Base-by-base conservation (phyloP, 2,797 vertebrate genomes). In the Coreius guichenoti region DNA sequence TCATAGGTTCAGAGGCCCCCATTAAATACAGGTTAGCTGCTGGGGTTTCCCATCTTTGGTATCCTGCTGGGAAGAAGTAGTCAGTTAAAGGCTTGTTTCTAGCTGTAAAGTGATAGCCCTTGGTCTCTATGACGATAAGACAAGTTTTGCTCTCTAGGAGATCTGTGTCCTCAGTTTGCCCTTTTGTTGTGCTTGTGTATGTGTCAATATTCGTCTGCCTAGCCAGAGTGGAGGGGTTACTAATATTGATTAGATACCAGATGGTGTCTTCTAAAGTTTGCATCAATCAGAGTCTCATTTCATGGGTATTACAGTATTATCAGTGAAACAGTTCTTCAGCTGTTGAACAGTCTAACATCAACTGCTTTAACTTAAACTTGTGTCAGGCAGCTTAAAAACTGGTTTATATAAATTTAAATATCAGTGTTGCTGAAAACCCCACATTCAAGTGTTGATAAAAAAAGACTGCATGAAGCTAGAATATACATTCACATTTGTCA, bases 21-120 rank as follows among this genome's bases (percentile, higher is more conserved):
- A 72, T 92, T 92, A 92, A 94, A 91, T 86, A 89, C 70, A 69
- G 75, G 81, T 87, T 87, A 87, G 86, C 84, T 69, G 36, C 43
- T 73, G 80, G 86, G 69, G 45, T 86, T 84, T 83, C 84, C 84
- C 68, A 78, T 70, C 76, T 36, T 72, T 69, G 78, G 29, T 65
- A 70, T 84, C 77, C 82, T 85, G 87, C 76, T 39, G 86, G 54
- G 49, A 86, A 80, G 33, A 83, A 80, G 77, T 31, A 79, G 51
- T 72, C 47, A 49, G 73, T 89, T 79, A 85, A 75, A 87, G 51
- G 9, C 69, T 69, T 58, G 49, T 67, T 82, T 89, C 72, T 67
- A 51, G 79, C 39, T 83, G 84, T 86, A 88, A 89, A 86, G 33
- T 82, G 65, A 88, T 86, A 67, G 56, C 45, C 31, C 36, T 56